A percentile compares a stretch with the other conserved stretches of the same genome.
Evolutionary conservation across 1,140 invertebrate species (phyloP).

Genomic region (Eupeodes corollae): DNA sequence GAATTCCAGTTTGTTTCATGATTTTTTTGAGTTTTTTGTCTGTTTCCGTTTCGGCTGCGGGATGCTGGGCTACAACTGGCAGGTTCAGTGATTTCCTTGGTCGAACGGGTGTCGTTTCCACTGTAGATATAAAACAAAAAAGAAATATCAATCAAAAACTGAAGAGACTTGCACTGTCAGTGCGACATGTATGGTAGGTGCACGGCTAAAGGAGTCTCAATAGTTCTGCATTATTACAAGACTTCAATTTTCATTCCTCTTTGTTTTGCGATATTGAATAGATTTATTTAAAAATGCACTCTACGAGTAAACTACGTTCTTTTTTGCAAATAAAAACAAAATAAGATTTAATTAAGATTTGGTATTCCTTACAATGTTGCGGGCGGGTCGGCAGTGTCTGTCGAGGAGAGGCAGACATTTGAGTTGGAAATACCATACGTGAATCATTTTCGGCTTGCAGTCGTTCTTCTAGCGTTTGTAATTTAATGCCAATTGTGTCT

Average conservation of each 20-base stretch:
- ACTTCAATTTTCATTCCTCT: no score
- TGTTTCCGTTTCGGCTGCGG: slow-evolving; percentile 39
- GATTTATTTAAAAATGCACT: no score
- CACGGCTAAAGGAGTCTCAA: no score
- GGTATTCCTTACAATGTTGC: background rate
- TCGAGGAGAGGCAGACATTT: background rate
- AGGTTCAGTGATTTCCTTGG: slow-evolving; percentile 6
- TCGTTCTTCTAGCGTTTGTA: slow-evolving; percentile 51
- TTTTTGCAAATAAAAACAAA: no score
- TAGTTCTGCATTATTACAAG: no score
- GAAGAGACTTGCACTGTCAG: slow-evolving; percentile 9
- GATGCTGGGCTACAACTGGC: slow-evolving; percentile 22
- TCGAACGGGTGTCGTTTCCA: slow-evolving; percentile 5
- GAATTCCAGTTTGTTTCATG: slow-evolving; percentile 58
- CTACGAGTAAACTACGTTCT: no score
- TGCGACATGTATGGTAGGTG: no score
- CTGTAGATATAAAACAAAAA: slow-evolving; percentile 9
- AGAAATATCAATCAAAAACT: slow-evolving; percentile 12
- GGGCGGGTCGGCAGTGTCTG: background rate
- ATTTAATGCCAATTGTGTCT: slow-evolving; percentile 45
- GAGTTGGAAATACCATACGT: slow-evolving; percentile 5
- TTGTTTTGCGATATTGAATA: no score
- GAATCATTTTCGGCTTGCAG: slow-evolving; percentile 54
- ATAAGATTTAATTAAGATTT: no score
- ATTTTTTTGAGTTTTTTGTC: slow-evolving; percentile 41